A percentile compares a stretch with the other conserved stretches of the same genome.
Evolutionary conservation across 2,113 vertebrate genomes (phyloP).

Genomic region (Oreotragus oreotragus): DNA sequence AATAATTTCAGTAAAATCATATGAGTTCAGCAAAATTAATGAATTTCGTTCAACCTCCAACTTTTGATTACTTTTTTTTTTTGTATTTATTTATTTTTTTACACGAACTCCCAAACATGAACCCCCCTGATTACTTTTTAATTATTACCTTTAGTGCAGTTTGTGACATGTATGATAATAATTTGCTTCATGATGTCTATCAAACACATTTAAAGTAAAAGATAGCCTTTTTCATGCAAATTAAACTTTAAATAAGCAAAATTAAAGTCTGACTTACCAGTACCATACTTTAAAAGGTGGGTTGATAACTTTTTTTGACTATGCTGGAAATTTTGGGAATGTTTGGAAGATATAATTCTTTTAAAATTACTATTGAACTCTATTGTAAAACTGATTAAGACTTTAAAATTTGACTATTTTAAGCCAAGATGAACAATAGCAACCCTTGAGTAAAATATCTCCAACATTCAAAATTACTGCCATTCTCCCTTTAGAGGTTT

Average conservation of each 20-base stretch:
- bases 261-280: not conserved
- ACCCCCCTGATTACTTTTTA: not conserved
- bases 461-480: not conserved
- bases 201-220: constrained; percentile 5
- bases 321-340: not conserved
- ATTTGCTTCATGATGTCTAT: not conserved
- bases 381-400: not conserved
- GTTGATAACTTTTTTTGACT: not conserved
- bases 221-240: not conserved
- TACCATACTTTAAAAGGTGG: not conserved
- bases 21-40: constrained; percentile 25
- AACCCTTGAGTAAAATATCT: not conserved
- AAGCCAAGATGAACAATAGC: not conserved
- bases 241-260: constrained; percentile 4
- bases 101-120: too few species aligned
- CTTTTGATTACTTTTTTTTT: constrained; percentile 4
- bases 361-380: not conserved
- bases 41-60: not conserved
- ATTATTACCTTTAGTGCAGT: not conserved
- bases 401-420: not conserved
- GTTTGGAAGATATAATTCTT: not conserved
- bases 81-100: too few species aligned
- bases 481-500: not conserved
- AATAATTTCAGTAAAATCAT: constrained; percentile 21
- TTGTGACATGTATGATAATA: not conserved